Base-by-base conservation (phyloP, 2,888 invertebrate species). In the Tetragnatha montana region DNA sequence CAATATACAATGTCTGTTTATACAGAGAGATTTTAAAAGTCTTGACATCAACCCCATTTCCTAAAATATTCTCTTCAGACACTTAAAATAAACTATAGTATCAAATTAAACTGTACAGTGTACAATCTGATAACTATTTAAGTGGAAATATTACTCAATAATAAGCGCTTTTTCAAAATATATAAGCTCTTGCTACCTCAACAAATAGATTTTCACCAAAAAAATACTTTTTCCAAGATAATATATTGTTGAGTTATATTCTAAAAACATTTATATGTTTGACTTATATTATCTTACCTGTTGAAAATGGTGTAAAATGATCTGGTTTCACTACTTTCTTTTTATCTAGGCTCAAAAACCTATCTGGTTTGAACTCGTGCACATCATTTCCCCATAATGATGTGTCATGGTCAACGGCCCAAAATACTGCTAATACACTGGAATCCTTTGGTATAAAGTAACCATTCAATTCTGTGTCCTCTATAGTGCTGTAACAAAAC, bases 221-320 rank as follows among this genome's bases (percentile, higher is more conserved):
- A 69, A 6, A 69, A 69, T n/a, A n/a, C n/a, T 4, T 69, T 69
- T n/a, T n/a, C 6, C 4, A n/a, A n/a, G 17, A n/a, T 19, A 19
- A 3, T 69, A 4, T 7, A n/a, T 69, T 69, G 17, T 17, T 1
- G 4, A 35, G 35, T 35, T 4, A 2, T 35, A 2, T 35, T 1
- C 35, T 19, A n/a, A n/a, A n/a, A n/a, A n/a, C n/a, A n/a, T n/a
- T n/a, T n/a, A n/a, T n/a, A n/a, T n/a, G n/a, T n/a, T n/a, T n/a
- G n/a, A n/a, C n/a, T n/a, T n/a, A n/a, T n/a, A n/a, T n/a, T 75
- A 8, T 8, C 89, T 21, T 76, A 79, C 92, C 92, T 8, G 91
- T 78, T 14, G 89, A 91, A 85, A 92, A 92, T 6, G 92, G 91
- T 74, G 92, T 92, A 19, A 91, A 87, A n/a, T 91, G 89, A 51